Conservation (phyloP, 1,140 invertebrate species). For the Saxidomus purpurata region DNA sequence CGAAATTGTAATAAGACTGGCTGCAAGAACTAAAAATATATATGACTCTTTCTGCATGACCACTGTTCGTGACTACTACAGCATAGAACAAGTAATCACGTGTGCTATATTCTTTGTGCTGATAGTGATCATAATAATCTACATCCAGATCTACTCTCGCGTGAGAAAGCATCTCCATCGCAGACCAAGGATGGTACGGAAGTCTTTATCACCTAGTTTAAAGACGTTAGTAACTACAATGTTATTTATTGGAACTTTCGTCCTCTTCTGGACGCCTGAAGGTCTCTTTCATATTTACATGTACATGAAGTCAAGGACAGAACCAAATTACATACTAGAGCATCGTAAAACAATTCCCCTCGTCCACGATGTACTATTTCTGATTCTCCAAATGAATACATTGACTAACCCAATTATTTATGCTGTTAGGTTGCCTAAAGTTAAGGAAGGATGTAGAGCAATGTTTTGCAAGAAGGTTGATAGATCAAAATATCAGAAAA, state of each 20-base stretch:
- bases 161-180: not conserved
- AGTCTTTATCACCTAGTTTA: conserved; percentile 85
- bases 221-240: conserved; percentile 90
- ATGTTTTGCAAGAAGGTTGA: not conserved
- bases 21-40: not conserved
- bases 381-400: conserved; percentile 90
- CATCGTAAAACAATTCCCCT: conserved; percentile 46
- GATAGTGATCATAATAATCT: conserved; percentile 69
- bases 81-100: conserved; percentile 77
- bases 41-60: conserved; percentile 83
- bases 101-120: conserved; percentile 86
- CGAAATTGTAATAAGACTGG: conserved; percentile 73
- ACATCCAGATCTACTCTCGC: conserved; percentile 64
- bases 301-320: not conserved
- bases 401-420: conserved; percentile 91
- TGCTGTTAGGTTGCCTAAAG: conserved; percentile 89
- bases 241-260: conserved; percentile 90
- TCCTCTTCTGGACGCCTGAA: conserved; percentile 90
- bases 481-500: no score
- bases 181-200: not conserved
- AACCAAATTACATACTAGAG: not conserved
- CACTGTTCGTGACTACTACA: conserved; percentile 79
- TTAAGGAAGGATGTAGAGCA: conserved; percentile 70
- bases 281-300: conserved; percentile 81
- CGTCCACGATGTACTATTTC: conserved; percentile 63